Evolutionary conservation across 2,797 vertebrate species (phyloP), one percentile per base, ranked within the genome.

Genomic region (Semotilus atromaculatus): DNA sequence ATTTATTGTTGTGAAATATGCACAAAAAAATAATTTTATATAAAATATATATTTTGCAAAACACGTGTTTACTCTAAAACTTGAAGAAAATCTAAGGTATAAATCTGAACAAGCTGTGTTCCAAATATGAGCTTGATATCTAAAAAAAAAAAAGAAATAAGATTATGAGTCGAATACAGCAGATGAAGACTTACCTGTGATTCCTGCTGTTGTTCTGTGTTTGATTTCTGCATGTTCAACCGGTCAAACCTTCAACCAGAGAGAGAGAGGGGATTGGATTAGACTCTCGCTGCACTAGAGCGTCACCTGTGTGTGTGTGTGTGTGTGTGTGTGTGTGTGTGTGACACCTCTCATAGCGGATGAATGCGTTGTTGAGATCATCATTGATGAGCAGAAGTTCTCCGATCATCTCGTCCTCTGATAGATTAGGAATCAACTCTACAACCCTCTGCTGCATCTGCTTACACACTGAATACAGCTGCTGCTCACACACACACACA

Each of bases 371-470:
- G 93, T 99, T 99, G 78, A 99, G 96, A 86, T 99, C 97, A 86
- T 99, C 98, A 7, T 99, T 99, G 92, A 99, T 91, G 23, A 97
- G 89, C 8, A 99, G 96, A 79, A 99, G 94, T 90, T 99, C 97
- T 85, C 96, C 97, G 0, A 97, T 97, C 84, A 99, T 95, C 31
- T 96, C 94, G 88, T 98, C 98, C 0, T 97, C 95, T 88, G 90
- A 80, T 68, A 99, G 88, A 43, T 94, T 95, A 5, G 98, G 97
- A 91, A 99, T 97, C 88, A 99, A 95, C 91, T 99, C 98, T 88
- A 99, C 94, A 73, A 99, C 96, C 53, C 98, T 94, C 85, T 94
- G 92, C 94, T 99, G 98, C 98, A 99, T 99, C 92, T 88, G 96
- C 95, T 97, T 98, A 90, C 93, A 95, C 90, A 93, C 92, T 0